Conservation (phyloP, 37 sponge, comb jelly and placozoan genomes). For the Aplysina aerophoba region DNA sequence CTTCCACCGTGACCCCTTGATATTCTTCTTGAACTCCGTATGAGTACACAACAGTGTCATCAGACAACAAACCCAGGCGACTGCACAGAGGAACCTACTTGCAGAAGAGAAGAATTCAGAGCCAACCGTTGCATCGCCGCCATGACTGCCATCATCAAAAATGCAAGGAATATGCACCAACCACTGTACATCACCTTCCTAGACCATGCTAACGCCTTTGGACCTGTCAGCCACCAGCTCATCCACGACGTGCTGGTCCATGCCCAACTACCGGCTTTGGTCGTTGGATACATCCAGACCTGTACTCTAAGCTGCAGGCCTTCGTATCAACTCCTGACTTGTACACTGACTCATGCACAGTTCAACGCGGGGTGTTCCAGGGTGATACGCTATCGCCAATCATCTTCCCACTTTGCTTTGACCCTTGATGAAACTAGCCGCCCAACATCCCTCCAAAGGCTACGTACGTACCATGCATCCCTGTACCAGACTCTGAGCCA, state of each 20-base stretch:
- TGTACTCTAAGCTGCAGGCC: not conserved
- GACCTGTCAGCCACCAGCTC: slow-evolving; percentile 2
- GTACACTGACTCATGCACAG: not conserved
- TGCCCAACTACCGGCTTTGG: not conserved
- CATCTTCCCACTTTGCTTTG: no score
- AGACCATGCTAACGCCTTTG: slow-evolving; percentile 46
- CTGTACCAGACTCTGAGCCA: not conserved
- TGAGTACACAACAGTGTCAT: not conserved
- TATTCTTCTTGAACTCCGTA: not conserved
- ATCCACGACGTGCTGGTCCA: not conserved
- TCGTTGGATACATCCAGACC: not conserved
- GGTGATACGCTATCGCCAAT: no score
- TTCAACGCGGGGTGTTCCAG: no score
- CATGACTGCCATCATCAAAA: slow-evolving; percentile 24
- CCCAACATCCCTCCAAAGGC: not conserved
- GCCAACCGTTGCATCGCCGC: no score
- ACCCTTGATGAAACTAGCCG: not conserved
- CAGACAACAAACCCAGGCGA: not conserved
- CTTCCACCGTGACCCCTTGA: not conserved
- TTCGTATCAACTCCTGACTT: not conserved
- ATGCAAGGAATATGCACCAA: slow-evolving; percentile 22
- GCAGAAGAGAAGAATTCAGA: slow-evolving; percentile 5
- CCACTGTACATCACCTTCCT: slow-evolving; percentile 30
- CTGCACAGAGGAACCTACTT: not conserved
- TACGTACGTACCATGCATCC: not conserved